phyloP scores from a whole-genome alignment of 2,888 invertebrate genomes.

The Andricus curvator region DNA sequence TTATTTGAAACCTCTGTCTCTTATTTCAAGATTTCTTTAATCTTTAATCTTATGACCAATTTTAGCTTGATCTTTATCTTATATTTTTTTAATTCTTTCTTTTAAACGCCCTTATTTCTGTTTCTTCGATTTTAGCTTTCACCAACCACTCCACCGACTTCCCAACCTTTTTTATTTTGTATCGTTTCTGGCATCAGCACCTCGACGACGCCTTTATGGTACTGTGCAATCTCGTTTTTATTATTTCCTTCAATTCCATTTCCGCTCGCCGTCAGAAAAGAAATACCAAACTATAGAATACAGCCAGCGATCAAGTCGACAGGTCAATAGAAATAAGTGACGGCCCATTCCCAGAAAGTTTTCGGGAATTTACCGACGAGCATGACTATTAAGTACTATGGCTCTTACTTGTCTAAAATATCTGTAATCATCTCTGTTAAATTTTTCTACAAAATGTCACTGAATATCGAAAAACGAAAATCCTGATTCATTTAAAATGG shows the following conservation, averaged over 20 bases:
- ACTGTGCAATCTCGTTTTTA: slow-evolving; percentile 26
- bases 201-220: not conserved
- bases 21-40: not conserved
- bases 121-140: not conserved
- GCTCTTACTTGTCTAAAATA: not conserved
- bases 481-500: not conserved
- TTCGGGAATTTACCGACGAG: not conserved
- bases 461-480: not conserved
- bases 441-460: not conserved
- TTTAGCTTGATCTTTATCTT: not conserved
- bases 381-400: not conserved
- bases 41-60: not conserved
- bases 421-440: not conserved
- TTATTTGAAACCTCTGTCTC: not conserved
- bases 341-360: not conserved
- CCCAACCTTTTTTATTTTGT: slow-evolving; percentile 1
- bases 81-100: not conserved
- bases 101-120: not conserved
- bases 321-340: slow-evolving; percentile 25
- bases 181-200: slow-evolving; percentile 29
- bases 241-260: slow-evolving; percentile 26
- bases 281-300: not conserved
- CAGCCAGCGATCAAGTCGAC: not conserved
- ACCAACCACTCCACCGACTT: not conserved
- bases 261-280: slow-evolving; percentile 5